phyloP scores from a whole-genome alignment of 1,140 invertebrate genomes.

The Penaeus japonicus region DNA sequence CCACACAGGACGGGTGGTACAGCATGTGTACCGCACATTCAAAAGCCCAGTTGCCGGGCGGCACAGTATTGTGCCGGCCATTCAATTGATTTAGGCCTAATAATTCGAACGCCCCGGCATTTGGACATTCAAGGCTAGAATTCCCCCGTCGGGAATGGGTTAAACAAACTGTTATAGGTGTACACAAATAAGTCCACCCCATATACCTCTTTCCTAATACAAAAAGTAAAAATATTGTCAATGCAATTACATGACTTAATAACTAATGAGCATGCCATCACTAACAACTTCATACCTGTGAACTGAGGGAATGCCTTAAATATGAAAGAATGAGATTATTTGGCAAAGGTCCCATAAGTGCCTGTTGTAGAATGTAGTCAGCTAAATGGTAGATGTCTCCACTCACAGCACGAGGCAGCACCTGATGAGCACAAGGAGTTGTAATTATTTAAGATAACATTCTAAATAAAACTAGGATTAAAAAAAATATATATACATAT shows the following conservation, averaged over 20 bases:
- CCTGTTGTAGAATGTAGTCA: conserved; percentile 91
- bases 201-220: not conserved
- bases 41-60: too few species aligned
- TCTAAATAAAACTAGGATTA: not conserved
- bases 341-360: conserved; percentile 87
- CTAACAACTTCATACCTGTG: conserved; percentile 69
- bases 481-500: not conserved
- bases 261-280: not conserved
- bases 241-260: not conserved
- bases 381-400: conserved; percentile 91
- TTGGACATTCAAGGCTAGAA: too few species aligned
- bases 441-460: not conserved
- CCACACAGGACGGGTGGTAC: too few species aligned
- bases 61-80: too few species aligned
- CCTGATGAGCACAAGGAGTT: conserved; percentile 58
- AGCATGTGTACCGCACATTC: too few species aligned
- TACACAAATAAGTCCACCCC: too few species aligned
- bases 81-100: too few species aligned
- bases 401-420: conserved; percentile 83
- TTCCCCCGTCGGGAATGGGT: too few species aligned
- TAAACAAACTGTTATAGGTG: too few species aligned
- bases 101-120: too few species aligned
- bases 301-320: conserved; percentile 88
- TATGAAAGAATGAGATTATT: conserved; percentile 91
- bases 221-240: not conserved